These are phyloP conservation scores for Eupelmus urozonus DNA, from an alignment of 2,888 invertebrate genomes.

Conservation along the genomic window DNA sequence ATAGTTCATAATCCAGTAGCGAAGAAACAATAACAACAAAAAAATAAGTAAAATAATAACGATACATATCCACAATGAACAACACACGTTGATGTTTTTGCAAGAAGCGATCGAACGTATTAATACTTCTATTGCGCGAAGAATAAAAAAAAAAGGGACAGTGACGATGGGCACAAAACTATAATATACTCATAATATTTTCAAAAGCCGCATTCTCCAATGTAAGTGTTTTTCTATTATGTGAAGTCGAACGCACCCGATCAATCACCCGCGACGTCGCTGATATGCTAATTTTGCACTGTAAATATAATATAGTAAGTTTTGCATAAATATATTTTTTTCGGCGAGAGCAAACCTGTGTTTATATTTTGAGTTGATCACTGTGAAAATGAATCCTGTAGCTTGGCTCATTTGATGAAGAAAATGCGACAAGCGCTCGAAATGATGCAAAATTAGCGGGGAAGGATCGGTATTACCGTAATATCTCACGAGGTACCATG, in stretches of 20 bases:
- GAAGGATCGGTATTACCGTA: slow-evolving; percentile 30
- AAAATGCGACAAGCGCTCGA: background rate
- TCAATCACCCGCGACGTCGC: slow-evolving; percentile 16
- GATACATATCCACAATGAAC: slow-evolving; percentile 53
- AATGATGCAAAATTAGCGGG: slow-evolving; percentile 42
- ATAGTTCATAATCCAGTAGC: slow-evolving; percentile 40
- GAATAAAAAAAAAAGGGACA: slow-evolving; percentile 23
- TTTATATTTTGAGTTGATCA: background rate
- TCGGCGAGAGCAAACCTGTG: background rate
- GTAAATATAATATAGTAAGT: slow-evolving; percentile 21
- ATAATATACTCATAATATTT: slow-evolving; percentile 50
- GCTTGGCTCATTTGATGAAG: background rate
- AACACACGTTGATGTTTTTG: slow-evolving; percentile 33
- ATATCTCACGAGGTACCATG: slow-evolving; percentile 16
- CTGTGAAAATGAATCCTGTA: background rate
- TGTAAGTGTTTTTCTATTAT: slow-evolving; percentile 50
- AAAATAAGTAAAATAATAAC: slow-evolving; percentile 34
- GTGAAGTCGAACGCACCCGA: slow-evolving; percentile 17
- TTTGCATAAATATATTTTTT: no score
- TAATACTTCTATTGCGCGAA: slow-evolving; percentile 11
- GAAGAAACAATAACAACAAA: slow-evolving; percentile 14
- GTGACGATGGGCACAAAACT: slow-evolving; percentile 55
- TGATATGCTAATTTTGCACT: slow-evolving; percentile 48
- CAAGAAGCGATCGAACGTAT: slow-evolving; percentile 19
- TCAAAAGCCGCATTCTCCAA: slow-evolving; percentile 35